Evolutionary conservation across 2,113 vertebrate species (phyloP), one percentile per base, ranked within the genome.

Genomic region (Ifrita kowaldi): DNA sequence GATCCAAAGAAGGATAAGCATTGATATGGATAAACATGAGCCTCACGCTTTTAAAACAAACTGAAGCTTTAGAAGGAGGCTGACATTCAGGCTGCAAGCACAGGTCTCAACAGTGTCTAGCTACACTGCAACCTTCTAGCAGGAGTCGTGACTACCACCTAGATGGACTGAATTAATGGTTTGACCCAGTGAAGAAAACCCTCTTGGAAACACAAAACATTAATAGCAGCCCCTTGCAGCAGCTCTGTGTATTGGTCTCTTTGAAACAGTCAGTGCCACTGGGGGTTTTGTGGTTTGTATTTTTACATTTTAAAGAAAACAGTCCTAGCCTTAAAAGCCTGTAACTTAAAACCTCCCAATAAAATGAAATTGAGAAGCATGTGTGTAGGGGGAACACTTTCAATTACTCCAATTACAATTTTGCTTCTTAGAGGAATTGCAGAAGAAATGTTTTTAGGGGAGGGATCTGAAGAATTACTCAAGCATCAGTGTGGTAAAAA

Each of bases 101-200:
- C 30, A 62, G n/a, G 20, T 42, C 89, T 68, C 5, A 0, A 0
- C 55, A 33, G 44, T 2, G 0, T 15, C 42, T 50, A 60, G 33
- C 59, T 32, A 23, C 55, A 9, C 15, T 42, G 35, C 55, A 83
- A 7, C 71, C 74, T 84, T 23, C 62, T 73, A 89, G 74, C 65
- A 53, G 32, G 41, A 76, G 49, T 11, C 9, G 28, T 37, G 73
- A 81, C 65, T 62, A 68, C 30, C 78, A 42, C 16, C 78, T 20
- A 30, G 20, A 50, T 10, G 5, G 17, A 89, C n/a, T 11, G 32
- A 81, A 82, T 37, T 53, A 47, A 35, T 44, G 33, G 23, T 46
- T 47, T 82, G 56, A 88, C 27, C 35, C 59, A 64, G 28, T 37
- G 42, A 71, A 47, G 41, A 77, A 83, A 71, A 37, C 2, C n/a